These are phyloP conservation scores for Cyanistes caeruleus DNA, from an alignment of 2,113 vertebrate genomes.

Conservation along the genomic window DNA sequence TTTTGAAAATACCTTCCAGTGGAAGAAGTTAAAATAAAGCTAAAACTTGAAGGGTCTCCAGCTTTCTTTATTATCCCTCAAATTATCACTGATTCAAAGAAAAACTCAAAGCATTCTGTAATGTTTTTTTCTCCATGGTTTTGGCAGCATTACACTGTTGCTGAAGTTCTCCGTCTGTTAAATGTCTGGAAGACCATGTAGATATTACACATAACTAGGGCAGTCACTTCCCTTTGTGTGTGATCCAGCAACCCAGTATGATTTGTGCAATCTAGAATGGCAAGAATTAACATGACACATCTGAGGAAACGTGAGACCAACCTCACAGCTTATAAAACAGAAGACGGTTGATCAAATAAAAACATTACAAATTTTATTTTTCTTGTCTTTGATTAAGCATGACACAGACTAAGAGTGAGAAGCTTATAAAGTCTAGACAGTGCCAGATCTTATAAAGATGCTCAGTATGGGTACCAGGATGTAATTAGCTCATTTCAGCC, in stretches of 20 bases:
- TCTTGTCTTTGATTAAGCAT: neutral
- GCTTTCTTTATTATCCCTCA: neutral
- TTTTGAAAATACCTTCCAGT: neutral
- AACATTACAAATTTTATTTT: constrained; percentile 27
- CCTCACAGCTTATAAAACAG: constrained; percentile 34
- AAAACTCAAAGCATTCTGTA: neutral
- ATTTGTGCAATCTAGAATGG: constrained; percentile 49
- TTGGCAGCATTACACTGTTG: neutral
- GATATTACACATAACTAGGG: constrained; percentile 36
- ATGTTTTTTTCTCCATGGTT: neutral
- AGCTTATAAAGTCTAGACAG: neutral
- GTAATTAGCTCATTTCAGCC: neutral
- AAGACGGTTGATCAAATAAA: constrained; percentile 30
- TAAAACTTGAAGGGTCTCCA: neutral
- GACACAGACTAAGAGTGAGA: neutral
- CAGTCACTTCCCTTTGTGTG: constrained; percentile 44
- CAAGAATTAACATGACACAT: constrained; percentile 55
- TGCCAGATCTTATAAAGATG: neutral
- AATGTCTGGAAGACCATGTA: constrained; percentile 22
- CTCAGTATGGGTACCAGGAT: neutral
- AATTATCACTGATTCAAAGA: neutral
- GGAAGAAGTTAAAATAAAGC: neutral
- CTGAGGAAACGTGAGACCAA: constrained; percentile 52
- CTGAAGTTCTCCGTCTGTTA: constrained; percentile 1
- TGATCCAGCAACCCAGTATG: constrained; percentile 26